Evolutionary conservation across 2,797 vertebrate species (phyloP), one percentile per base, ranked within the genome.

Genomic region (Acestrorhynchus altus): DNA sequence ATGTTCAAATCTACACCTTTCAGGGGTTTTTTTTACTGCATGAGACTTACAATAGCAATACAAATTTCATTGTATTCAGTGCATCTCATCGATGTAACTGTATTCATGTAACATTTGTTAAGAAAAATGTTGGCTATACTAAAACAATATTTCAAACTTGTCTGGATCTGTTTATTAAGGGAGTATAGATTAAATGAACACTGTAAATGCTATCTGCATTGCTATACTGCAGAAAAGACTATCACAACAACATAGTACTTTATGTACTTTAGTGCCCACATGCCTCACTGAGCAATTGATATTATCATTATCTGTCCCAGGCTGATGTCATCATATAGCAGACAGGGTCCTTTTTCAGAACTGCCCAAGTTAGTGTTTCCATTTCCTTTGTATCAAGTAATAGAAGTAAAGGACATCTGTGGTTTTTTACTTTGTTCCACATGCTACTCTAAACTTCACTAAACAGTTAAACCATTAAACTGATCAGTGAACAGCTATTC

Each of bases 211-310:
- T 65, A n/a, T 63, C 44, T 72, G 66, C 67, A 79, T 24, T 70
- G 39, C 54, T 54, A 67, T 40, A 65, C 47, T 7, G 24, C 52
- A 63, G 67, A 44, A 72, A 72, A 72, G 46, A 28, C 54, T 69
- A 39, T 72, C 60, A 79, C 75, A 71, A 56, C 15, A 65, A 44
- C 67, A 51, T 73, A 79, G 52, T 31, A 16, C 49, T 67, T 82
- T 59, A 77, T 81, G 52, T 31, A 12, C 42, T 67, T 82, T 59
- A 77, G 39, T 74, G 74, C 74, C 59, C 39, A 74, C 28, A 68
- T 68, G 57, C 66, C 44, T 82, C 71, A 72, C 74, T 78, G 69
- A 80, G 60, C 71, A 78, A 78, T 22, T 61, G 63, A 68, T 67
- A 73, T 79, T 47, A 69, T 76, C 56, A 77, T 79, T 26, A 78